Conservation (phyloP, 2,888 invertebrate species). For the Platycheirus rosarum region DNA sequence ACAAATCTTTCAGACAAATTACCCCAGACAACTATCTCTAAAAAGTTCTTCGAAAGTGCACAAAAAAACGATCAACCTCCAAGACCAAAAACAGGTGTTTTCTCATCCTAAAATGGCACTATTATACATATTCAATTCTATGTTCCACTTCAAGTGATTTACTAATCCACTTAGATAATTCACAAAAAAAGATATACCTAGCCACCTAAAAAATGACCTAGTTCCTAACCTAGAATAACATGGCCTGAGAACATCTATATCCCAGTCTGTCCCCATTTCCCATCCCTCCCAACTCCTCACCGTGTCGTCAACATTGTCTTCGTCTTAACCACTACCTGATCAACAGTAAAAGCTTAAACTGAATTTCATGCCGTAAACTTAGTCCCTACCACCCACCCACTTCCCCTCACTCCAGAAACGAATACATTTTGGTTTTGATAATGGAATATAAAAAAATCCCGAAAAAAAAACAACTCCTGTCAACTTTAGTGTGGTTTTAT, state of each 20-base stretch:
- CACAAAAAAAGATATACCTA: slow-evolving; percentile 2
- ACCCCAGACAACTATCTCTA: background rate
- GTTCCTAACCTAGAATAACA: slow-evolving; percentile 13
- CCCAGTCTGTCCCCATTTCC: background rate
- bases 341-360: slow-evolving; percentile 31
- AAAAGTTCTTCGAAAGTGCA: background rate
- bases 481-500: slow-evolving; percentile 32
- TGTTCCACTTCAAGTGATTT: slow-evolving; percentile 26
- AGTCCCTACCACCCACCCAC: slow-evolving; percentile 5
- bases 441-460: slow-evolving; percentile 61
- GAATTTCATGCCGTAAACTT: slow-evolving; percentile 41
- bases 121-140: slow-evolving; percentile 26
- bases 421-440: slow-evolving; percentile 61
- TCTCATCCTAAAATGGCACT: slow-evolving; percentile 1
- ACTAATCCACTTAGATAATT: slow-evolving; percentile 29
- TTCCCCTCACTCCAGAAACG: slow-evolving; percentile 29
- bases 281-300: background rate
- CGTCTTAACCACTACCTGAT: slow-evolving; percentile 34
- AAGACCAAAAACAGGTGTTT: slow-evolving; percentile 31
- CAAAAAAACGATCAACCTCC: background rate
- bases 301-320: background rate
- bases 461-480: slow-evolving; percentile 26
- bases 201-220: slow-evolving; percentile 26
- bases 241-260: slow-evolving; percentile 28
- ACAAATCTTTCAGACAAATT: too few relatives aligned